Base-by-base conservation (phyloP, 2,113 vertebrate genomes). In the Bubo blakistoni region DNA sequence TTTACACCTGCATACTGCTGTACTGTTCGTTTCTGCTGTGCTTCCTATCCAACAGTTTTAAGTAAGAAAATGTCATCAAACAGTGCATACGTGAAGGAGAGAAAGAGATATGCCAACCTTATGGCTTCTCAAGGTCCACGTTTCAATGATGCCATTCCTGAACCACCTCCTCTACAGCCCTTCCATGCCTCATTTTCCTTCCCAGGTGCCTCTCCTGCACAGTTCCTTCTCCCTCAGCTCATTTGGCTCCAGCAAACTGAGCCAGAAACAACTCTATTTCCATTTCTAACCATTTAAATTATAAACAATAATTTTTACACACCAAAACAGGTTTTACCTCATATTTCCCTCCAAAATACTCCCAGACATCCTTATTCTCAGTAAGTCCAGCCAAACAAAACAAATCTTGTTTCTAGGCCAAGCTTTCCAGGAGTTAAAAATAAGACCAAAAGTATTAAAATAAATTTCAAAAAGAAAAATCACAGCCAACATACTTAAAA, bases 351-450 rank as follows among this genome's bases (percentile, higher is more conserved):
- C 91, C 77, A 93, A 92, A 95, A 90, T 80, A 91, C 36, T 94
- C 58, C 42, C 81, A 92, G 91, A 89, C 73, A 94, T 84, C 69
- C 70, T 94, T 65, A 86, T 69, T 76, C 49, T 82, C 62, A 90
- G 36, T 32, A 80, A 87, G 46, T 13, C 30, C 51, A 86, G 95
- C 70, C 95, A 97, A 95, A 82, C n/a, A 84, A 95, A 93, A 93
- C 86, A 92, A 94, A 89, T 86, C 47, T 55, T 81, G 44, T 78
- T 76, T 66, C 86, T 42, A 77, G 42, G 54, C 46, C 22, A 77
- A 79, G 32, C 11, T 94, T 81, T 88, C 61, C 78, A 92, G 61
- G 36, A 87, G 73, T 82, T 83, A 86, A 94, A 94, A 97, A 77
- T 80, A 82, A 92, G 59, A 20, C 44, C n/a, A 12, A 34, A 87